Conservation (phyloP, 2,113 vertebrate species). For the Harpagus bidentatus region DNA sequence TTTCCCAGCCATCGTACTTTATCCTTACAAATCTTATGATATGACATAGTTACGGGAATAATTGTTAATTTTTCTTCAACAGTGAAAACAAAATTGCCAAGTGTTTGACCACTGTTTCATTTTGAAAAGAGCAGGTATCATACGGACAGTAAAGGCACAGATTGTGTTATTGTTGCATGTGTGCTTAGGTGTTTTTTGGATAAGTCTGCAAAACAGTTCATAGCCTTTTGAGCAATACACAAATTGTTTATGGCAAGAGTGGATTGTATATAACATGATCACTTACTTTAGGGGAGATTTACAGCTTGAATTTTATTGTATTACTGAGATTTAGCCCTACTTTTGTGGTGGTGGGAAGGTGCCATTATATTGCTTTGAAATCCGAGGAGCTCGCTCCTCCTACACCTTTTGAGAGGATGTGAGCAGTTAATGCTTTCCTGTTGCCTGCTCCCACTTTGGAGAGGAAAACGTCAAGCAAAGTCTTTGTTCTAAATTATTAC, state of each 20-base stretch:
- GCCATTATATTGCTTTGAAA: background rate
- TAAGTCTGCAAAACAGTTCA: background rate
- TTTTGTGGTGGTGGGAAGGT: background rate
- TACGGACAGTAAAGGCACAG: fast-evolving
- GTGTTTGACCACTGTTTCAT: background rate
- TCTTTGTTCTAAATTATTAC: background rate
- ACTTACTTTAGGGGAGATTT: background rate
- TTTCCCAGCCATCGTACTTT: background rate
- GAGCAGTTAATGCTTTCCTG: background rate
- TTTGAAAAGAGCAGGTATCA: background rate
- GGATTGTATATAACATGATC: background rate
- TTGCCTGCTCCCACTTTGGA: background rate
- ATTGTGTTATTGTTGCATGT: background rate
- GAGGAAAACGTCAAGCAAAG: background rate
- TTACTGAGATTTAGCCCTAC: background rate
- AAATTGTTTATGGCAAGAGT: background rate
- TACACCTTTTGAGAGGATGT: background rate
- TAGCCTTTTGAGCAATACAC: background rate
- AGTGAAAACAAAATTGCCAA: background rate
- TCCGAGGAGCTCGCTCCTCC: background rate
- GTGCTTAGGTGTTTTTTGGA: background rate
- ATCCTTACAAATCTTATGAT: background rate
- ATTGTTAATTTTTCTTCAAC: background rate
- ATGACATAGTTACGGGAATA: too few species aligned
- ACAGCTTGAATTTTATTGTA: background rate